Conservation (phyloP, 2,113 vertebrate species). For the Corydoras maculifer region DNA sequence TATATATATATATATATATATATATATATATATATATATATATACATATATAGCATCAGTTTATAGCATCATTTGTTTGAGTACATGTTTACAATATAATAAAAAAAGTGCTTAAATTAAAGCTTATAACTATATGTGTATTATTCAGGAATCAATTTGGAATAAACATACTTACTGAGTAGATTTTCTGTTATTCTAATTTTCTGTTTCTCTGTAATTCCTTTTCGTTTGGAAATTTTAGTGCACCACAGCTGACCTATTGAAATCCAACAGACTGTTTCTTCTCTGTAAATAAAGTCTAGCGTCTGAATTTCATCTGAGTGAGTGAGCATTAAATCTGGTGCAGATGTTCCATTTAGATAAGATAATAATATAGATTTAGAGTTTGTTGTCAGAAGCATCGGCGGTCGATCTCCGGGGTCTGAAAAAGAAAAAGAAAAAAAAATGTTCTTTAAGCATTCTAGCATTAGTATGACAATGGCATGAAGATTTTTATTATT, state of each 20-base stretch:
- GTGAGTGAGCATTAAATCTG: constrained; percentile 47
- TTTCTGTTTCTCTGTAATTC: constrained; percentile 57
- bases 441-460: neutral
- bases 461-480: neutral
- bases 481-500: neutral
- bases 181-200: constrained; percentile 67
- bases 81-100: too few species aligned
- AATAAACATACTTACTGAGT: constrained; percentile 66
- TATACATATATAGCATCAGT: too few species aligned
- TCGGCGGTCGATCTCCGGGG: constrained; percentile 66
- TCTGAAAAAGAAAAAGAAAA: constrained; percentile 53
- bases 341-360: constrained; percentile 67
- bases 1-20: too few species aligned
- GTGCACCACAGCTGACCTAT: constrained; percentile 68
- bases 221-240: constrained; percentile 56
- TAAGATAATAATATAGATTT: constrained; percentile 62
- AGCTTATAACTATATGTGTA: too few species aligned
- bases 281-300: constrained; percentile 69
- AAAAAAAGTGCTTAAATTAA: too few species aligned
- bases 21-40: too few species aligned
- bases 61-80: too few species aligned
- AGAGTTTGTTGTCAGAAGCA: constrained; percentile 65
- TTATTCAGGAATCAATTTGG: neutral
- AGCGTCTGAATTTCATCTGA: constrained; percentile 64
- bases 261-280: constrained; percentile 73